phyloP scores from a whole-genome alignment of 2,113 vertebrate genomes.

The cat (Felis catus) region F.catus_Fca126_mat1.0 CM031412.1:199272001-199272500 shows the following conservation, averaged over 20 bases:
- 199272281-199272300: not conserved
- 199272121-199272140: not conserved
- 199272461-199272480: not conserved
- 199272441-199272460: constrained; percentile 7
- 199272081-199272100: not conserved
- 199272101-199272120: not conserved
- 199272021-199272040: not conserved
- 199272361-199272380: constrained; percentile 10
- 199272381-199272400: not conserved
- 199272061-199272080: not conserved
- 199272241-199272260: not conserved
- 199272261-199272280: not conserved
- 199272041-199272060: not conserved
- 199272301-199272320: not conserved
- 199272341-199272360: not conserved
- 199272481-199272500: too few species aligned
- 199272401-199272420: not conserved
- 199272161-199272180: not conserved
- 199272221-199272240: not conserved
- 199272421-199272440: not conserved
- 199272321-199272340: not conserved
- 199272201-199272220: not conserved
- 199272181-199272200: too few species aligned
- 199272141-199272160: not conserved
- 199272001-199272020: not conserved